Percentiles rank a stretch among this genome's conserved stretches.
phyloP scores from a whole-genome alignment of 2,888 invertebrate genomes.

The Eupsilia transversa region DNA sequence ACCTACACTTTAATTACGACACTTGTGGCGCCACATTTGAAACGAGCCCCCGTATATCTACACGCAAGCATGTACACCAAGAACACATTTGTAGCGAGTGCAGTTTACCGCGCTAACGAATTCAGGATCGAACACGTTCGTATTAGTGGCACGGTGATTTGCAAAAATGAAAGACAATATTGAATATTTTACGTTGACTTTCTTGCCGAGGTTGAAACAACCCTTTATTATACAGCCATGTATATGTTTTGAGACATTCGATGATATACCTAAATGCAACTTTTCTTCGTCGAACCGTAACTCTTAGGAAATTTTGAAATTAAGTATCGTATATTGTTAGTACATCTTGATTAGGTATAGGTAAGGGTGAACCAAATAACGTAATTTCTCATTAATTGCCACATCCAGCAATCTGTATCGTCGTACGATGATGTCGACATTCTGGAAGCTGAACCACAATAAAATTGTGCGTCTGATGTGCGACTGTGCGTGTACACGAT shows the following conservation, averaged over 20 bases:
- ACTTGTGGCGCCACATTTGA: not conserved
- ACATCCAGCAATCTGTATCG: not conserved
- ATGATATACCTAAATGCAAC: no score
- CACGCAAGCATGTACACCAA: not conserved
- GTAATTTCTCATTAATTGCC: not conserved
- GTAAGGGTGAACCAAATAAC: not conserved
- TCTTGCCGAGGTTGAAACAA: not conserved
- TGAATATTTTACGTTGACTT: not conserved
- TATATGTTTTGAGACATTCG: no score
- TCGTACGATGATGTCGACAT: not conserved
- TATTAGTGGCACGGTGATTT: not conserved
- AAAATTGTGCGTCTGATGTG: not conserved
- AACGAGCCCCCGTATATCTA: not conserved
- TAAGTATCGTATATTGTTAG: no score
- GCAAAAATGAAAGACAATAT: not conserved
- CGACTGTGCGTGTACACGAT: not conserved
- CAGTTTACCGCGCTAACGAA: no score
- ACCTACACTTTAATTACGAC: not conserved
- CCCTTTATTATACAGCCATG: no score
- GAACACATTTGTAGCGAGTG: not conserved
- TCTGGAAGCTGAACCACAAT: no score
- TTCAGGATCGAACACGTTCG: constrained; percentile 2
- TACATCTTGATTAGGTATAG: no score
- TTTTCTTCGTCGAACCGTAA: no score
- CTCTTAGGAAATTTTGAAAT: not conserved